These are phyloP conservation scores for Rousettus madagascariensis DNA, from an alignment of 2,797 vertebrate genomes.

Conservation along the genomic window DNA sequence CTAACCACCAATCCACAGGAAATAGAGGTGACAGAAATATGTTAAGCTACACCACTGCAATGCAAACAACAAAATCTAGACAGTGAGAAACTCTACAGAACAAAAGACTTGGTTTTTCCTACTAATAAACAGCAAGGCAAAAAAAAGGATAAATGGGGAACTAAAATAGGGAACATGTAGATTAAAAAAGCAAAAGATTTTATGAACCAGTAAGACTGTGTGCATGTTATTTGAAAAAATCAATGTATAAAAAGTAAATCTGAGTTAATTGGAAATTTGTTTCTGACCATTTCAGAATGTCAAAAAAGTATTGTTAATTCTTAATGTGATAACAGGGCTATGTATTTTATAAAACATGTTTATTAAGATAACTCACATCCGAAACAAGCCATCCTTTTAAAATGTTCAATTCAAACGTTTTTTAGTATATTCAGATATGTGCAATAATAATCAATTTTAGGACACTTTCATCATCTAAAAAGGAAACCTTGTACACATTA, in stretches of 20 bases:
- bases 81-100: neutral
- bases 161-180: neutral
- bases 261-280: neutral
- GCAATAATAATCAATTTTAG: neutral
- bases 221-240: neutral
- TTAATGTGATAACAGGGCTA: neutral
- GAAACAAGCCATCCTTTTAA: neutral
- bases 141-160: neutral
- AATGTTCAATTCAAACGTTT: neutral
- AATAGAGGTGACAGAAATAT: neutral
- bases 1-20: neutral
- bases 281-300: neutral
- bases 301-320: neutral
- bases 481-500: neutral
- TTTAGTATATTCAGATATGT: neutral
- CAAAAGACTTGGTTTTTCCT: neutral
- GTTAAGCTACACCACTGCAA: neutral
- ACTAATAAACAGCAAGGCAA: neutral
- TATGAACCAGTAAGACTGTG: neutral
- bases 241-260: neutral
- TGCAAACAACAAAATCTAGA: neutral
- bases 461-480: neutral
- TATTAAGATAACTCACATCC: neutral
- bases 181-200: neutral
- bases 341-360: neutral